Conservation (phyloP, 2,797 vertebrate species). For the Leptodactylus fallax region DNA sequence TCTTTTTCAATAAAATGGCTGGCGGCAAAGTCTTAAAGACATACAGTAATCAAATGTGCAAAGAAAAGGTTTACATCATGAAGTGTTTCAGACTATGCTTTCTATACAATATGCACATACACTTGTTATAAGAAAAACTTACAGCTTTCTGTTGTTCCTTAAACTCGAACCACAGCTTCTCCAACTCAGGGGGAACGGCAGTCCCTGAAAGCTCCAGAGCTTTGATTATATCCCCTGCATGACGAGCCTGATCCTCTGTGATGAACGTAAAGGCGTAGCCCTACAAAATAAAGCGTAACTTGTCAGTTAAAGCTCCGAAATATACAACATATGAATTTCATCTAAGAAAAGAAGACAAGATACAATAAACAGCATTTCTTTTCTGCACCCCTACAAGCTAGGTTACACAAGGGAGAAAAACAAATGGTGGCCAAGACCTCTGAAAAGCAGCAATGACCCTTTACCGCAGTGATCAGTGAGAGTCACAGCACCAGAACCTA, state of each 20-base stretch:
- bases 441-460: no score
- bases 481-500: no score
- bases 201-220: conserved; percentile 93
- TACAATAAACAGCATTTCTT: no score
- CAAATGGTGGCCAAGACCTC: no score
- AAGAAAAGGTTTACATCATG: not conserved
- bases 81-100: not conserved
- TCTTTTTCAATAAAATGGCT: no score
- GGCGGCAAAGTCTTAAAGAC: no score
- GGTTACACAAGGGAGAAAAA: no score
- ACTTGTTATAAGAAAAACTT: conserved; percentile 63
- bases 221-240: conserved; percentile 97
- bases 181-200: conserved; percentile 87
- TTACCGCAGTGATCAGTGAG: no score
- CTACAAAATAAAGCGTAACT: conserved; percentile 69
- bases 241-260: conserved; percentile 93
- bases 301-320: not conserved
- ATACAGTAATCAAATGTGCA: no score
- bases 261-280: conserved; percentile 97
- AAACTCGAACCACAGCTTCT: conserved; percentile 94
- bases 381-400: no score
- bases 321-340: no score
- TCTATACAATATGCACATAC: not conserved
- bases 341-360: no score
- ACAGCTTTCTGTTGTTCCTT: conserved; percentile 98